Base-by-base conservation (phyloP, 1,140 invertebrate genomes). In the Drosophila sechellia region DNA sequence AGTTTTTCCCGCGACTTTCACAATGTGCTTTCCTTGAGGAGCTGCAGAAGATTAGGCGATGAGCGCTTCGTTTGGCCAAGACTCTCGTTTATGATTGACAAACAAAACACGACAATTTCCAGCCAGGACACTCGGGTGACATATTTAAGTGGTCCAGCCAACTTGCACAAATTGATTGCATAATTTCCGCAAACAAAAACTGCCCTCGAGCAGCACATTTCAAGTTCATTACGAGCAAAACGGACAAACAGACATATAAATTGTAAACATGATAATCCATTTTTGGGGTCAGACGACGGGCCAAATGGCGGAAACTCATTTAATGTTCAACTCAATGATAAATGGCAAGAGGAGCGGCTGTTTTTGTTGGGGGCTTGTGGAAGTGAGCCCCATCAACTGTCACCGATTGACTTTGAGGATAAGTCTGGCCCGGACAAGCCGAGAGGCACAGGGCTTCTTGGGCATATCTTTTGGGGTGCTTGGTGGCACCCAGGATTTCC, bases 81-180 rank as follows among this genome's bases (percentile, higher is more conserved):
- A 56, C 17, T 40, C 37, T 8, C 8, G 17, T 25, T 57, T 70
- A 57, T 48, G 42, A 43, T 31, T 49, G 22, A 35, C 69, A 40
- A 49, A 70, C 39, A 45, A 48, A 10, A 31, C 3, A 46, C 10
- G n/a, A 35, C 20, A 65, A 66, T 73, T 76, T 64, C 17, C 65
- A 57, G 12, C 17, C 12, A 39, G 13, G 37, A 61, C 42, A 11
- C 45, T 54, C 65, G 57, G 56, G 60, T 79, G 76, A 56, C 80
- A 84, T 72, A 79, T 79, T 84, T 45, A 43, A 80, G 72, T 12
- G 50, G 65, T 20, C 63, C 70, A 65, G 54, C 65, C 79, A 76
- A 87, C 65, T 86, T 79, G 83, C 83, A 86, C 70, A 86, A 86
- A 86, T 86, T 86, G 75, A 87, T 87, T 87, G 84, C 83, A 83